Base-by-base conservation (phyloP, 2,888 invertebrate genomes). In the Vesta saturnalis region DNA sequence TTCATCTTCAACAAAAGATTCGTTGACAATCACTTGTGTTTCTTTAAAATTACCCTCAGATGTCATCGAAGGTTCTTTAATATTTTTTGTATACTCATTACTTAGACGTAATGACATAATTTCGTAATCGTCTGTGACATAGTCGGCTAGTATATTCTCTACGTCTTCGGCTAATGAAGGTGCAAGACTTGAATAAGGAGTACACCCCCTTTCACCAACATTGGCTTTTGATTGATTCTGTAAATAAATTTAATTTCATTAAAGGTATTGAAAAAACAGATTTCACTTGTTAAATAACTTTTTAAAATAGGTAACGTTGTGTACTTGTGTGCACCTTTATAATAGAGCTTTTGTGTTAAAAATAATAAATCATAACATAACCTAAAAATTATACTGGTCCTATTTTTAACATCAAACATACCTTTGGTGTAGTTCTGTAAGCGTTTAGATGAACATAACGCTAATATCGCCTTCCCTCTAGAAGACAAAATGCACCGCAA, bases 1-100 rank as follows among this genome's bases (percentile, higher is more conserved):
- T 46, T 46, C 46, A 46, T 46, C 46, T 46, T 46, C 46, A 46
- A 46, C 46, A 46, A 46, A 46, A 46, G 46, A 46, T 46, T 46
- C 46, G 46, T 46, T 46, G 46, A n/a, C 46, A 46, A 46, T 10
- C 46, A 46, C 46, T 46, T 6, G 46, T 46, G 46, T 46, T 46
- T n/a, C 14, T 46, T 46, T 14, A 46, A 46, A 46, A 46, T 46
- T 46, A n/a, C 46, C n/a, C 10, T 10, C 46, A 46, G 14, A 46
- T 46, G n/a, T 46, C 46, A 46, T 46, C 46, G 46, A 5, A 46
- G 46, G 46, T 46, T 46, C 30, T 30, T 30, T 10, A n/a, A n/a
- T n/a, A n/a, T n/a, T n/a, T n/a, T n/a, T n/a, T n/a, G n/a, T n/a
- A n/a, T n/a, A n/a, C n/a, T n/a, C n/a, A n/a, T n/a, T n/a, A n/a